phyloP scores from a whole-genome alignment of 37 sponge, comb jelly and placozoan species.

The Lycopodina hypogea region DNA sequence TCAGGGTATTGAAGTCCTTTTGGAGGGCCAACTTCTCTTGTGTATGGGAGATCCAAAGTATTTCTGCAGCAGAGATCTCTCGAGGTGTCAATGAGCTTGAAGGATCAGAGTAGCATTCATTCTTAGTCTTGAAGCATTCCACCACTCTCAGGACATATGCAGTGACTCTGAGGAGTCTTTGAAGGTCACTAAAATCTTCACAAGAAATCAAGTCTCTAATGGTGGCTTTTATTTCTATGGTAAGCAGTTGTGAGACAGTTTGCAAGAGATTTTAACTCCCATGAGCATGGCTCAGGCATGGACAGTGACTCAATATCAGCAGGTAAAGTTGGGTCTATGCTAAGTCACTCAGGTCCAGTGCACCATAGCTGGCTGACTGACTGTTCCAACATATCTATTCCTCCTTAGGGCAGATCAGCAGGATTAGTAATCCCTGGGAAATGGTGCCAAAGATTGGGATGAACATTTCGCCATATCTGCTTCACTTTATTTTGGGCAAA shows the following conservation, averaged over 20 bases:
- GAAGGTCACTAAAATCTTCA: conserved; percentile 25
- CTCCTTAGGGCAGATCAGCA: conserved; percentile 42
- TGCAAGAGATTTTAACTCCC: conserved; percentile 23
- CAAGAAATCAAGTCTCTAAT: conserved; percentile 14
- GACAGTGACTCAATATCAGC: not conserved
- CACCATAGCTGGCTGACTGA: conserved; percentile 49
- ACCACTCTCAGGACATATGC: conserved; percentile 44
- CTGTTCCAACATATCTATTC: conserved; percentile 18
- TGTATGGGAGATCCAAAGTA: conserved; percentile 37
- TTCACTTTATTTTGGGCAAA: conserved; percentile 36
- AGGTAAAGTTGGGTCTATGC: not conserved
- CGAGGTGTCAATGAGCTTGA: conserved; percentile 14
- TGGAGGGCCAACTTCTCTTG: conserved; percentile 16
- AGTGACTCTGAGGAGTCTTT: conserved; percentile 44
- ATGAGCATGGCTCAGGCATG: conserved; percentile 34
- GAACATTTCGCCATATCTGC: conserved; percentile 20
- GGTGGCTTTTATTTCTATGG: not conserved
- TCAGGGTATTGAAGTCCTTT: conserved; percentile 24
- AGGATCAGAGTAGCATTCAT: not conserved
- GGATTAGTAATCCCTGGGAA: conserved; percentile 37
- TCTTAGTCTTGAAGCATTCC: conserved; percentile 25
- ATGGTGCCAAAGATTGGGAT: conserved; percentile 52
- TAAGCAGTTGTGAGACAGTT: not conserved
- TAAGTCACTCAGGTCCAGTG: conserved; percentile 43
- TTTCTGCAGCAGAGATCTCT: conserved; percentile 18